Conservation (phyloP, 92 coral and sea anemone genomes). For the Epizoanthus ramosus region DNA sequence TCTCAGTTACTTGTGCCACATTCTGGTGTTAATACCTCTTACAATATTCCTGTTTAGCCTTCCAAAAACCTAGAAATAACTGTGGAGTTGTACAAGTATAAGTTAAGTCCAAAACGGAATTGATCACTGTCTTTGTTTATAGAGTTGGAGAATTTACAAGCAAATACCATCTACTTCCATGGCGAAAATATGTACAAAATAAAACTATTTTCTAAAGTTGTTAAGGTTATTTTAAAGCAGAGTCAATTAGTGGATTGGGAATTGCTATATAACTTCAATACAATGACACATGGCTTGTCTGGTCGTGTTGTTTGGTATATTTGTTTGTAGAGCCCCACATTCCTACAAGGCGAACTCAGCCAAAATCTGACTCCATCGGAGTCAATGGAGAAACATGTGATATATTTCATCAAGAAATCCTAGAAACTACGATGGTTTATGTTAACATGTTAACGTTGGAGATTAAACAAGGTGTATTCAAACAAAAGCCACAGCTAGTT, state of each 20-base stretch:
- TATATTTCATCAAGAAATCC: not conserved
- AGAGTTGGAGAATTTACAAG: not conserved
- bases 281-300: not conserved
- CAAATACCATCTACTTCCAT: not conserved
- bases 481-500: no score
- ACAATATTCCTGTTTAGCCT: slow-evolving; percentile 27
- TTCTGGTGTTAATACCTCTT: not conserved
- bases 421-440: not conserved
- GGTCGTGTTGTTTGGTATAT: not conserved
- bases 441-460: no score
- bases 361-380: not conserved
- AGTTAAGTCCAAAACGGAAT: slow-evolving; percentile 3
- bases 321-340: not conserved
- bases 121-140: not conserved
- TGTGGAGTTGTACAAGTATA: not conserved
- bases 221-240: not conserved
- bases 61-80: no score
- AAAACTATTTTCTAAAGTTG: not conserved
- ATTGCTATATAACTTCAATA: not conserved
- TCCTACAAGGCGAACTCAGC: not conserved
- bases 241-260: not conserved
- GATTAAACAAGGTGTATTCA: not conserved
- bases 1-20: not conserved
- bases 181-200: not conserved
- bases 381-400: not conserved